Evolutionary conservation across 1,140 invertebrate genomes (phyloP).

Genomic region (Maniola jurtina): DNA sequence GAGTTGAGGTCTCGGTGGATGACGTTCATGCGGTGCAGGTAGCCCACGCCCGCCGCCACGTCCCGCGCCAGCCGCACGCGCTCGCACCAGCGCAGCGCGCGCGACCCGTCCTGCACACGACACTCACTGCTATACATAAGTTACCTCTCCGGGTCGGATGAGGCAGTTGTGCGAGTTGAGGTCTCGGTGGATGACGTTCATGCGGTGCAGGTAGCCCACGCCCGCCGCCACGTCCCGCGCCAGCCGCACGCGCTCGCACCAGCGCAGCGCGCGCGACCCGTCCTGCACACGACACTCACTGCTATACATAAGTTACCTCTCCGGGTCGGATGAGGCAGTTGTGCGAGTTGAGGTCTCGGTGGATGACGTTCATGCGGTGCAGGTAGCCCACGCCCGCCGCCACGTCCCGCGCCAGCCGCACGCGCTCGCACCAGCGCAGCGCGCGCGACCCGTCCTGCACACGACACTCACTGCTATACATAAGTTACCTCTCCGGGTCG

Average conservation of each 20-base stretch:
- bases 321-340: slow-evolving; percentile 88
- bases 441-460: slow-evolving; percentile 81
- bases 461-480: no score
- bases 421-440: slow-evolving; percentile 90
- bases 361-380: slow-evolving; percentile 96
- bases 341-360: slow-evolving; percentile 97
- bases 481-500: slow-evolving; percentile 31
- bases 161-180: slow-evolving; percentile 98
- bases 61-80: slow-evolving; percentile 93
- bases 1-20: slow-evolving; percentile 98
- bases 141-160: slow-evolving; percentile 71
- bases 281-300: slow-evolving; percentile 72
- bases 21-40: slow-evolving; percentile 95
- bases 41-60: slow-evolving; percentile 95
- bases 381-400: slow-evolving; percentile 96
- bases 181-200: slow-evolving; percentile 97
- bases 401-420: slow-evolving; percentile 94
- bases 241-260: slow-evolving; percentile 90
- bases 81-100: slow-evolving; percentile 89
- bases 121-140: no score
- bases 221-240: slow-evolving; percentile 95
- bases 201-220: slow-evolving; percentile 95
- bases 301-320: no score
- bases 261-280: slow-evolving; percentile 84
- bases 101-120: slow-evolving; percentile 76